Evolutionary conservation across 2,888 invertebrate species (phyloP), one percentile per base, ranked within the genome.

Genomic region (Trisateles emortualis): DNA sequence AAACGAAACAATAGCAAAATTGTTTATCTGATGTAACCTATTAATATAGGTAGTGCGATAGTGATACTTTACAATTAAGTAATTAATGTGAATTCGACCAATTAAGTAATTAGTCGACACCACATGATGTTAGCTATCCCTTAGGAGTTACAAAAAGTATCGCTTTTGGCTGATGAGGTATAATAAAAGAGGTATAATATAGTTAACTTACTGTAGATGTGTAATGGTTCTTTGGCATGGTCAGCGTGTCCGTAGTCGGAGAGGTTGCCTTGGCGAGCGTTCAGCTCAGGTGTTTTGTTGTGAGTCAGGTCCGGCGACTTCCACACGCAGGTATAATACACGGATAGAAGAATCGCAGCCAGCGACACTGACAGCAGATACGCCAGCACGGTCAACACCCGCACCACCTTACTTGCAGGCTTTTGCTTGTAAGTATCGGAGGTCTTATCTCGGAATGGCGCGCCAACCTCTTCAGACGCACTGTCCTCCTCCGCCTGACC

Each of bases 361-460:
- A 96, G 94, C n/a, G 97, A 97, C 40, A 97, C 97, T n/a, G 96
- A 96, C 62, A 96, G 92, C 67, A 97, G 94, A 86, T 97, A 97
- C 9, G 96, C 96, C 74, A 96, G 83, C 49, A 97, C 97, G 0
- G 97, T 97, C 61, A 97, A 92, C 47, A 97, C 94, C 36, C 97
- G 86, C 57, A 93, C 90, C 68, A 88, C 80, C 61, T 87, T 93
- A 78, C 91, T 90, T 36, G 81, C 84, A 11, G 84, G 81, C 74
- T 93, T 93, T 76, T 86, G 81, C 59, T 89, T 87, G 77, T 88
- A 84, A 35, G 81, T 78, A 46, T 91, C 89, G 35, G 86, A 85
- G 47, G 79, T 67, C 10, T 54, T 54, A 0, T 54, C 48, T 13
- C 50, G 38, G 17, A 40, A 47, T 32, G 22, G 44, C 9, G 42